Percentiles rank a stretch among this genome's conserved stretches.
phyloP scores from a whole-genome alignment of 2,113 vertebrate genomes.

The Parus major region DNA sequence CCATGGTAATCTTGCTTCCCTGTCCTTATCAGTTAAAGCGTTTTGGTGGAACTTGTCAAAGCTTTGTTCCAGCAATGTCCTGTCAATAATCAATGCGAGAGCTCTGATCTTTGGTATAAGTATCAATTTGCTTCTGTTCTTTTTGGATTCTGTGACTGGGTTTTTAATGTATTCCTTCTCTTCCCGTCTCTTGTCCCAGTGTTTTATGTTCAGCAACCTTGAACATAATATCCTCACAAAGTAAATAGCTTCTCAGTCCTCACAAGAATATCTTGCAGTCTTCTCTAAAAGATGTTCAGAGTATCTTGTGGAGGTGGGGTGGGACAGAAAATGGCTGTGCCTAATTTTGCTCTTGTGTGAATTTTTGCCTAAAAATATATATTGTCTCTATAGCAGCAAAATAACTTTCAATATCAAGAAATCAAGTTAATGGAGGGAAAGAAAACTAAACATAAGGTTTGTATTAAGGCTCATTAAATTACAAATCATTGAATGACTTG shows the following conservation, averaged over 20 bases:
- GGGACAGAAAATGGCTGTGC: not conserved
- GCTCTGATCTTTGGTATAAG: not conserved
- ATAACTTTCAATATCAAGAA: conserved; percentile 62
- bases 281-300: not conserved
- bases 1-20: not conserved
- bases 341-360: conserved; percentile 28
- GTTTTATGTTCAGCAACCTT: not conserved
- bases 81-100: not conserved
- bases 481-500: conserved; percentile 65
- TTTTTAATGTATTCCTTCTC: not conserved
- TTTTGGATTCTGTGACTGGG: not conserved
- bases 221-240: not conserved
- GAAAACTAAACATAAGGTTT: conserved; percentile 53
- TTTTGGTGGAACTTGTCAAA: not conserved
- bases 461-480: conserved; percentile 66
- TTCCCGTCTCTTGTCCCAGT: not conserved
- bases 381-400: not conserved
- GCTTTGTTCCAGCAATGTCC: not conserved
- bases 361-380: conserved; percentile 53
- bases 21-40: not conserved
- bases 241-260: not conserved
- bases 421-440: conserved; percentile 51
- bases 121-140: not conserved
- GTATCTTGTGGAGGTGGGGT: not conserved
- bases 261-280: not conserved